Conservation (phyloP, 2,888 invertebrate species). For the Sisyra terminalis region DNA sequence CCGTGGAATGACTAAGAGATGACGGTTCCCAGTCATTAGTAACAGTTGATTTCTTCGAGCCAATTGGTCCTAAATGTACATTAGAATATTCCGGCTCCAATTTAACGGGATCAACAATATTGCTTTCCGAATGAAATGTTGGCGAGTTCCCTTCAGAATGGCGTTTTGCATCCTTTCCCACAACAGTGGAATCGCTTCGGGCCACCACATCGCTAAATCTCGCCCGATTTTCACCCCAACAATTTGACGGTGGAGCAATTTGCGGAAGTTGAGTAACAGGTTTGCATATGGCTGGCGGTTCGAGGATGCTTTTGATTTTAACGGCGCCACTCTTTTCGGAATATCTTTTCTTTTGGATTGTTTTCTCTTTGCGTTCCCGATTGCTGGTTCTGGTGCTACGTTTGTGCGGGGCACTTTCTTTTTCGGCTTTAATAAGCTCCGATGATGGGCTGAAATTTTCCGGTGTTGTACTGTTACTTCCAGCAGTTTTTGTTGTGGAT, state of each 20-base stretch:
- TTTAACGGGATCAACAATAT: slow-evolving; percentile 3
- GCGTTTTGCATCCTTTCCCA: slow-evolving; percentile 13
- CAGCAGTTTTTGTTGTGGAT: slow-evolving; percentile 6
- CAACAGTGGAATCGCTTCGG: slow-evolving; percentile 27
- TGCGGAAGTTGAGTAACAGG: slow-evolving; percentile 15
- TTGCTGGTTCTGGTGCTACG: slow-evolving; percentile 3
- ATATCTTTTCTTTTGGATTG: slow-evolving; percentile 16
- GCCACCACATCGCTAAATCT: slow-evolving; percentile 43
- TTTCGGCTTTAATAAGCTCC: slow-evolving; percentile 14
- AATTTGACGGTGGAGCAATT: slow-evolving; percentile 23
- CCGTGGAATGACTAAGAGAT: slow-evolving; percentile 1
- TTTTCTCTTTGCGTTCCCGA: slow-evolving; percentile 20
- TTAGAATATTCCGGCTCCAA: slow-evolving; percentile 14
- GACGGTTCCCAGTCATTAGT: slow-evolving; percentile 13
- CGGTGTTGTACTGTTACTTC: slow-evolving; percentile 8
- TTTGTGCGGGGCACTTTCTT: slow-evolving; percentile 11
- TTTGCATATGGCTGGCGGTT: slow-evolving; percentile 8
- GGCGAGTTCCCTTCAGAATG: slow-evolving; percentile 8
- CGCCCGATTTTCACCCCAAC: slow-evolving; percentile 36
- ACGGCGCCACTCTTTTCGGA: slow-evolving; percentile 15
- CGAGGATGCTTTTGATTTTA: not conserved
- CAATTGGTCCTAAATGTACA: slow-evolving; percentile 29
- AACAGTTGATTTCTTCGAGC: slow-evolving; percentile 22
- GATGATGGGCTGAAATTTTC: slow-evolving; percentile 7
- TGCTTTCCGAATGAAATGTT: slow-evolving; percentile 12